phyloP scores from a whole-genome alignment of 1,140 invertebrate genomes.

The Macrobrachium rosenbergii region DNA sequence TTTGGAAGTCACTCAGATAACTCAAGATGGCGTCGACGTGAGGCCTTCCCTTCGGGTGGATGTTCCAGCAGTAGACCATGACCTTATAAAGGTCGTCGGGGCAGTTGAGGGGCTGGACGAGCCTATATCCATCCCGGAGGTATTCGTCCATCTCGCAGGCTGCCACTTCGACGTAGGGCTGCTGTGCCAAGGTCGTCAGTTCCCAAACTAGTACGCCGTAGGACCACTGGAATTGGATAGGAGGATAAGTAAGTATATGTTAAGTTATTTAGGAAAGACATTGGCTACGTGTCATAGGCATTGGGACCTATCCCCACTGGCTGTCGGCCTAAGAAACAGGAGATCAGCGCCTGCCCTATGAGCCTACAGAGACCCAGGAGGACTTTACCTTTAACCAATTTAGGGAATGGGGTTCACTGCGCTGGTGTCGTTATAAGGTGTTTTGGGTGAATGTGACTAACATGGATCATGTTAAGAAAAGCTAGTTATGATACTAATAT shows the following conservation, averaged over 20 bases:
- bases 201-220: slow-evolving; percentile 96
- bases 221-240: slow-evolving; percentile 81
- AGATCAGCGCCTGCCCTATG: too few species aligned
- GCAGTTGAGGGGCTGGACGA: slow-evolving; percentile 91
- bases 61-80: slow-evolving; percentile 94
- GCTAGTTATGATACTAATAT: too few species aligned
- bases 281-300: too few species aligned
- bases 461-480: too few species aligned
- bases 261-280: too few species aligned
- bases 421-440: not conserved
- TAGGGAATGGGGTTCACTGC: not conserved
- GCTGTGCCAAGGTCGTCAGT: slow-evolving; percentile 87
- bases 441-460: not conserved
- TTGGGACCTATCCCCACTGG: too few species aligned
- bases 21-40: slow-evolving; percentile 68
- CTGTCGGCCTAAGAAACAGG: too few species aligned
- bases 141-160: slow-evolving; percentile 90
- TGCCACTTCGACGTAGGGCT: slow-evolving; percentile 90
- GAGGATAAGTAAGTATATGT: too few species aligned
- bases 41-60: slow-evolving; percentile 82
- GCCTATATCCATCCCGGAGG: slow-evolving; percentile 87
- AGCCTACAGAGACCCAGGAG: too few species aligned
- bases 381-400: too few species aligned
- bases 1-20: slow-evolving; percentile 37
- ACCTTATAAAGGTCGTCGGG: slow-evolving; percentile 93